Evolutionary conservation across 1,140 invertebrate genomes (phyloP), one percentile per base, ranked within the genome.

Genomic region (Nasonia giraulti): DNA sequence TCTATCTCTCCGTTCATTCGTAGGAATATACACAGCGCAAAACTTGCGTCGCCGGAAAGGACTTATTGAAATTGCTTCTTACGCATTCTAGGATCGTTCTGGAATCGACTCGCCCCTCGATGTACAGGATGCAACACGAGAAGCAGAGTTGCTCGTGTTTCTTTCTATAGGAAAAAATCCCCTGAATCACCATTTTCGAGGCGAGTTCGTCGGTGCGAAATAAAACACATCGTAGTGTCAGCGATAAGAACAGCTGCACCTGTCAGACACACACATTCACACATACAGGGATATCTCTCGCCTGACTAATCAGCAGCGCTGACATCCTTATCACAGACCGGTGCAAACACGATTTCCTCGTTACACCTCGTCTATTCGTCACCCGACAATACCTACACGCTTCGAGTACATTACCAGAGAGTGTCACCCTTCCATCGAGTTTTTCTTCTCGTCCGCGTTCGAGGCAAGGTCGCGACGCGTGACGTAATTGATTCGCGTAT

Each of bases 61-160:
- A 80, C 68, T 71, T 80, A 80, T 80, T 80, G 62, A 80, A 80
- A 80, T 80, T 47, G 79, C 79, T 37, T 68, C 77, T 50, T 62
- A 62, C 10, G 12, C 47, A 10, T 50, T 50, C 2, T 50, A 62
- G 55, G 20, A 62, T 62, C 55, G 20, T 17, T 77, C n/a, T 50
- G 4, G 20, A 76, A 44, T 71, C 27, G 69, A 3, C 33, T 37
- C 2, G n/a, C 40, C 40, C 37, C 17, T 76, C 10, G 4, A 62
- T 37, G 33, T 17, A n/a, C 27, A 27, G 55, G 5, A n/a, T 20
- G 55, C 4, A 62, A 62, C 17, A 6, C 55, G 20, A 62, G 55
- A 62, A 62, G 55, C 55, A 62, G 14, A 62, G 55, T 62, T 62
- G 20, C 55, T 62, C 55, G 55, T 7, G 55, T 62, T 17, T 62